Evolutionary conservation across 2,113 vertebrate genomes (phyloP).

Genomic region (Prolemur simus): DNA sequence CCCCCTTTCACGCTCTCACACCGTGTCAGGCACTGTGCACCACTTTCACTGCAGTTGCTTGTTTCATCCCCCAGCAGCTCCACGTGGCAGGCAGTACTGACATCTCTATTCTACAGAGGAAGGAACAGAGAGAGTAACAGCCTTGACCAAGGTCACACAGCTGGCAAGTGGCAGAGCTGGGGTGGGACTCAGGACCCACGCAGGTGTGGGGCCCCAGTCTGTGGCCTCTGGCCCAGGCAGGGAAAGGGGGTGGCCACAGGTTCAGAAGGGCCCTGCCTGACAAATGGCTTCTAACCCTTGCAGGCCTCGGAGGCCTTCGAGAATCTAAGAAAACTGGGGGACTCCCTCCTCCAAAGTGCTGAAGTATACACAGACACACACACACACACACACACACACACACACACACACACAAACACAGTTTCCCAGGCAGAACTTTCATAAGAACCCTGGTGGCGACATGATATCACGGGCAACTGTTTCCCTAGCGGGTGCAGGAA

Average conservation of each 20-base stretch:
- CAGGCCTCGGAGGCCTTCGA: neutral
- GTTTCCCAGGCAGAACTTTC: neutral
- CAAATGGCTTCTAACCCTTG: neutral
- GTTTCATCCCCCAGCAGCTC: neutral
- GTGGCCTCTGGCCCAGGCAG: neutral
- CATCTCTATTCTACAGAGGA: neutral
- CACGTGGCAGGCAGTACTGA: fast-evolving
- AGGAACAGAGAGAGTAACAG: neutral
- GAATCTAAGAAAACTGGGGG: neutral
- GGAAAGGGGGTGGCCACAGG: neutral
- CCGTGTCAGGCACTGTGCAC: neutral
- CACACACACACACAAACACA: neutral
- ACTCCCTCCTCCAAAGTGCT: neutral
- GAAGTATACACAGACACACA: no score
- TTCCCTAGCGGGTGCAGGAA: neutral
- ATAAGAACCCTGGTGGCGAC: fast-evolving
- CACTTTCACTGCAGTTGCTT: neutral
- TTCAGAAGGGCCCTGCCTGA: neutral
- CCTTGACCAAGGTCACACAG: neutral
- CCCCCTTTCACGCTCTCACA: no score
- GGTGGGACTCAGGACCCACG: neutral
- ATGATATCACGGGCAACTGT: fast-evolving
- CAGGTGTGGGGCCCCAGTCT: no score
- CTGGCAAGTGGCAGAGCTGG: neutral
- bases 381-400: neutral